These are phyloP conservation scores for Microctonus aethiopoides DNA, from an alignment of 2,888 invertebrate genomes.

Conservation along the genomic window DNA sequence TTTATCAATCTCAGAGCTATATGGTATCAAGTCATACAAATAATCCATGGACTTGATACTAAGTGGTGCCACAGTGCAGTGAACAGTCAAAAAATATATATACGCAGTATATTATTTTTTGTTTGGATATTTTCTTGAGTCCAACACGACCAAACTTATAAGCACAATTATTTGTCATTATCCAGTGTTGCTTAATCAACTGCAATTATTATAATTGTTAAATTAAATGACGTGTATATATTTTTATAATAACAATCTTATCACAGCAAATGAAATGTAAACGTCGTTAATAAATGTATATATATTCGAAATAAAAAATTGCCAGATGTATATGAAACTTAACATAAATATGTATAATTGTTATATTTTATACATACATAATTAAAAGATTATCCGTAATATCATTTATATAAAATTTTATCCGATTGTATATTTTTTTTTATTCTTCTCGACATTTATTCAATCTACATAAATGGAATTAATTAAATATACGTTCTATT, in stretches of 20 bases:
- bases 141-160: not conserved
- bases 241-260: not conserved
- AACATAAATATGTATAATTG: not conserved
- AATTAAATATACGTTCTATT: slow-evolving; percentile 38
- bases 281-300: not conserved
- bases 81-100: too few relatives aligned
- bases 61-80: too few relatives aligned
- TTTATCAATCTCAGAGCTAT: too few relatives aligned
- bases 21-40: too few relatives aligned
- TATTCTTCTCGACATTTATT: slow-evolving; percentile 21
- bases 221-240: not conserved
- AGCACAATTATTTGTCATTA: not conserved
- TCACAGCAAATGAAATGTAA: not conserved
- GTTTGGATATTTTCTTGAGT: not conserved
- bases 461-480: slow-evolving; percentile 16
- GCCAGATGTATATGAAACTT: not conserved
- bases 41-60: too few relatives aligned
- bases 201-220: not conserved
- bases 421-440: not conserved
- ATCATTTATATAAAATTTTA: not conserved
- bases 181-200: not conserved
- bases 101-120: not conserved
- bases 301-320: not conserved
- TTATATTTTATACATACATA: not conserved
- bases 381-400: not conserved